Evolutionary conservation across 1,140 invertebrate genomes (phyloP), one percentile per base, ranked within the genome.

Genomic region (Conus ventricosus): DNA sequence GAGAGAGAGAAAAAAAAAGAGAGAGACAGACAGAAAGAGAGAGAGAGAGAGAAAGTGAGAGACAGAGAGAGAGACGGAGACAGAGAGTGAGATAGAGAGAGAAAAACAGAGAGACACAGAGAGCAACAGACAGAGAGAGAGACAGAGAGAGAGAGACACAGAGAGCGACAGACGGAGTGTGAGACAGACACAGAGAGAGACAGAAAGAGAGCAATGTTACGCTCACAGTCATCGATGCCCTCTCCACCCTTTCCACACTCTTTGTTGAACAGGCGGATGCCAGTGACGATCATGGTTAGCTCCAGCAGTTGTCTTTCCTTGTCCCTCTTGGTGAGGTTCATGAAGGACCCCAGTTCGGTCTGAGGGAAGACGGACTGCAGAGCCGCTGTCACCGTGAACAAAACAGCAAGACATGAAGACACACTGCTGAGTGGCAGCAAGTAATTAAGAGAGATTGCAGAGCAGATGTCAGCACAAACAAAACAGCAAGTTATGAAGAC

Each of bases 301-400:
- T 95, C 95, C 87, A 94, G 88, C 5, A 95, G 92, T 90, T 95
- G 95, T 91, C 94, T 93, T 89, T 95, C 95, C 89, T 95, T 90
- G 94, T 95, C 85, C 75, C 92, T 90, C 88, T 95, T 95, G 3
- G 96, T 95, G 71, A 97, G 92, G 23, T 95, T 94, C 63, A 97
- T 95, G 90, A 97, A 97, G 8, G 96, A 95, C 78, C 96, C 96
- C 20, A 97, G 92, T 91, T 97, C 97, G 3, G 96, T 96, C 84
- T 96, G 95, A 8, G 96, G 96, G 92, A 97, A 97, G 11, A 97
- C 96, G 93, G 97, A 97, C 92, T 97, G 97, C 23, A 97, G 93
- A 0, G 97, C 97, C 67, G 96, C 96, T 95, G 91, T 53, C 17
- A 20, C 60, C 60, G 17, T 27, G 75, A n/a, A 76, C 11, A 76